phyloP scores from a whole-genome alignment of 2,888 invertebrate genomes.

The Trachelus troglodyta region DNA sequence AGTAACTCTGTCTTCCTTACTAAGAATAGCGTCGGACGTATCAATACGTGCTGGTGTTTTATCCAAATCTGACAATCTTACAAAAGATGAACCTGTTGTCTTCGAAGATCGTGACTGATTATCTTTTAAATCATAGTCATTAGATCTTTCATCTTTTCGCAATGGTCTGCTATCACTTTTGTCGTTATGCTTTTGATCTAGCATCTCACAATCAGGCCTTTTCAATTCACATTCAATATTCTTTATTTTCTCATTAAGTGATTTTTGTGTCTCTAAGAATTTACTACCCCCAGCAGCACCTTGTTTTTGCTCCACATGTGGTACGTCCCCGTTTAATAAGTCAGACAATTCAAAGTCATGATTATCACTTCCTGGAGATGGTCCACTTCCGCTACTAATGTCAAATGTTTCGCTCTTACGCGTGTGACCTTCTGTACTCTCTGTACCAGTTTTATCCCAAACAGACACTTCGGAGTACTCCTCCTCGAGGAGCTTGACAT shows the following conservation, averaged over 20 bases:
- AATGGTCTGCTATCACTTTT: slow-evolving; percentile 24
- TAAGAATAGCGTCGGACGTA: slow-evolving; percentile 44
- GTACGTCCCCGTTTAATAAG: slow-evolving; percentile 42
- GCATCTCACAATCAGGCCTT: slow-evolving; percentile 42
- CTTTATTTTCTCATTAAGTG: slow-evolving; percentile 57
- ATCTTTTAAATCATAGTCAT: slow-evolving; percentile 63
- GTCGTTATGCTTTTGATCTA: background rate
- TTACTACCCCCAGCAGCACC: slow-evolving; percentile 35
- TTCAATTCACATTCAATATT: slow-evolving; percentile 57
- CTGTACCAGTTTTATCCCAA: slow-evolving; percentile 59
- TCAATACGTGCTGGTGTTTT: slow-evolving; percentile 72
- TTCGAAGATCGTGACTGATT: slow-evolving; percentile 61
- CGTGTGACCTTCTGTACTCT: slow-evolving; percentile 55
- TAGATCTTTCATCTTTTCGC: slow-evolving; percentile 56
- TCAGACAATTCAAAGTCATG: slow-evolving; percentile 54
- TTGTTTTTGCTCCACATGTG: slow-evolving; percentile 10
- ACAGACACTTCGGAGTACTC: slow-evolving; percentile 55
- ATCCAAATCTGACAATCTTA: slow-evolving; percentile 84
- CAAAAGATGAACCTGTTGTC: slow-evolving; percentile 71
- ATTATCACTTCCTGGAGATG: slow-evolving; percentile 55
- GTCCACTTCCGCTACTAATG: slow-evolving; percentile 58
- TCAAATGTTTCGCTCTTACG: slow-evolving; percentile 62
- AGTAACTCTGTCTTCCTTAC: slow-evolving; percentile 56
- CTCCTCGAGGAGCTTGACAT: slow-evolving; percentile 43
- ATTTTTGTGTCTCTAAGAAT: slow-evolving; percentile 54